A percentile compares a stretch with the other conserved stretches of the same genome.
These are phyloP conservation scores for Halisarca cf. caerulea DNA, from an alignment of 37 sponge, comb jelly and placozoan genomes.

Conservation along the genomic window DNA sequence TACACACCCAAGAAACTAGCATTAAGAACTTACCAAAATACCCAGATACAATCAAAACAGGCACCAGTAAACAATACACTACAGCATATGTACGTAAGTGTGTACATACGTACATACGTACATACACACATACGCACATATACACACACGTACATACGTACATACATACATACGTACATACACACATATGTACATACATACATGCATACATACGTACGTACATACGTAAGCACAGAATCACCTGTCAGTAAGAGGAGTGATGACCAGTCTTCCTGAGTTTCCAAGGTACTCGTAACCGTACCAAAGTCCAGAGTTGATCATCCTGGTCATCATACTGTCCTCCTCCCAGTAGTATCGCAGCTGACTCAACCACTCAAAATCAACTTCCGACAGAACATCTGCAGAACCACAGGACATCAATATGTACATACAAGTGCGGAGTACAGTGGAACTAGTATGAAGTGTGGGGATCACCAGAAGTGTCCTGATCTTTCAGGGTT, in stretches of 20 bases:
- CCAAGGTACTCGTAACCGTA: conserved; percentile 99
- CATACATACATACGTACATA: background rate
- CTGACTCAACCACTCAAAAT: conserved; percentile 99
- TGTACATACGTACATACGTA: background rate
- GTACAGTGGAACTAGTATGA: too few relatives aligned
- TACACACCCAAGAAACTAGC: too few relatives aligned
- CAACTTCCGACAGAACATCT: conserved; percentile 90
- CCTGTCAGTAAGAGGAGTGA: conserved; percentile 98
- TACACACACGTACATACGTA: conserved; percentile 9
- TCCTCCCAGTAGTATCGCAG: conserved; percentile 99
- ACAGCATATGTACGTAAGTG: background rate
- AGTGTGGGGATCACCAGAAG: too few relatives aligned
- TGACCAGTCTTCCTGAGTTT: conserved; percentile 94
- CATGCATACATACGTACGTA: background rate
- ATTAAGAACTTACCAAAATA: too few relatives aligned
- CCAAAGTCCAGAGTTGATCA: conserved; percentile 96
- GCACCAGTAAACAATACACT: too few relatives aligned
- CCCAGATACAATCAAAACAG: too few relatives aligned
- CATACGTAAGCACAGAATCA: conserved; percentile 1
- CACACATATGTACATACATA: background rate
- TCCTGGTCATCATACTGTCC: conserved; percentile 90
- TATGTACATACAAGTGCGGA: background rate
- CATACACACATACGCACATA: background rate
- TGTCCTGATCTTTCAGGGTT: too few relatives aligned
- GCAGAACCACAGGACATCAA: background rate